Base-by-base conservation (phyloP, 2,888 invertebrate species). In the Uropetala carovei region DNA sequence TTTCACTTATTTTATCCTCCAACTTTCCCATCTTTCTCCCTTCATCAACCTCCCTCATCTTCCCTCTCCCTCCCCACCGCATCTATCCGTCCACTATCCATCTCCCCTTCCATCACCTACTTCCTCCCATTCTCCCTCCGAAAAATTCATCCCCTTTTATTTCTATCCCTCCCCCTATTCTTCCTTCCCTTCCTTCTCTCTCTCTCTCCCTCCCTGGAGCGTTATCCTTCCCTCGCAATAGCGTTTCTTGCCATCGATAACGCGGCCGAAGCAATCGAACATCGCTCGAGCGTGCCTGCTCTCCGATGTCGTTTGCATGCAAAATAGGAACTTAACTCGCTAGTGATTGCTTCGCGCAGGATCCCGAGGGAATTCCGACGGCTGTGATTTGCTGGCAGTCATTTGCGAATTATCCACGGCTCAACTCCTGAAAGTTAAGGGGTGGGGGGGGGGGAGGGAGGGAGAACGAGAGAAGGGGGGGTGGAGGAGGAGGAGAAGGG, bases 241-340 rank as follows among this genome's bases (percentile, higher is more conserved):
- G 43, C 43, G 43, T 43, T 43, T 43, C 14, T n/a, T 27, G 86
- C 64, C 64, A 89, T 89, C 89, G 64, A 89, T 64, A 64, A 64
- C 64, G 89, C 89, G 7, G 27, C 18, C 85, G 85, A 86, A 86
- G 85, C 85, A 86, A 86, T 86, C 85, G 85, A 86, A 86, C 22
- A 59, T 22, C 83, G 30, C 83, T 83, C 83, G 83, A n/a, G 83
- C 83, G 83, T 83, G 83, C 0, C 18, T 57, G 11, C 83, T 18
- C 56, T 57, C 85, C 22, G 43, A 89, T 64, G 89, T 89, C 89
- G 89, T 89, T 89, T 89, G 89, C 89, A 89, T 89, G 89, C 89
- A 89, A 89, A 89, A 64, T 64, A 89, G 89, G 64, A 60, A 64
- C 86, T 92, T 92, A 82, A 92, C 92, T 92, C 82, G 75, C 58